These are phyloP conservation scores for Diacarnus erythraeanus DNA, from an alignment of 37 sponge, comb jelly and placozoan genomes.

Conservation along the genomic window DNA sequence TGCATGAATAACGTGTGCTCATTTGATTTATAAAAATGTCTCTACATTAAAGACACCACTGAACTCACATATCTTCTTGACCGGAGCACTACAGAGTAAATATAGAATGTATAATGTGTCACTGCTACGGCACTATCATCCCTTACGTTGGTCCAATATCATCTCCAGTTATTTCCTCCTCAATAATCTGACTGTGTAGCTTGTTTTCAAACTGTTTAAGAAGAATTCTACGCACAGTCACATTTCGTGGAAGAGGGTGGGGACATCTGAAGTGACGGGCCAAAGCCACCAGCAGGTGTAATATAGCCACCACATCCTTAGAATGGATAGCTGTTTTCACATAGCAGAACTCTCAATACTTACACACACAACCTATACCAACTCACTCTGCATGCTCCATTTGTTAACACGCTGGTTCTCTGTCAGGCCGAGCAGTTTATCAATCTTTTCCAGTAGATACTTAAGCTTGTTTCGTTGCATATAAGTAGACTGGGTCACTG, in stretches of 20 bases:
- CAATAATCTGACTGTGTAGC: conserved; percentile 60
- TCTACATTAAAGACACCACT: neutral
- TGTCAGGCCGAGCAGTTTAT: conserved; percentile 30
- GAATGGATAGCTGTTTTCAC: conserved; percentile 72
- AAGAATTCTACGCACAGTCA: conserved; percentile 61
- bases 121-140: too few relatives aligned
- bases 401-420: neutral
- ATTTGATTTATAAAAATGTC: neutral
- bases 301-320: conserved; percentile 80
- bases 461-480: conserved; percentile 65
- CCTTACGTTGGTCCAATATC: conserved; percentile 78
- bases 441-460: conserved; percentile 51
- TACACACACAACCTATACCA: neutral
- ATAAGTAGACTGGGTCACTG: conserved; percentile 54
- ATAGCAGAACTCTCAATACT: neutral
- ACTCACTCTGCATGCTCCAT: conserved; percentile 51
- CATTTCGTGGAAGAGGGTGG: conserved; percentile 78
- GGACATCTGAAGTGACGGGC: conserved; percentile 82
- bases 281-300: conserved; percentile 92
- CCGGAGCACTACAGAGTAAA: conserved; percentile 1
- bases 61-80: neutral
- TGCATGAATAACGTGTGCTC: neutral
- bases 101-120: neutral
- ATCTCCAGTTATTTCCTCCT: conserved; percentile 85
- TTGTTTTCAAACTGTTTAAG: conserved; percentile 72